Evolutionary conservation across 2,797 vertebrate genomes (phyloP), one percentile per base, ranked within the genome.

Genomic region (Melanotaenia pygmaea): DNA sequence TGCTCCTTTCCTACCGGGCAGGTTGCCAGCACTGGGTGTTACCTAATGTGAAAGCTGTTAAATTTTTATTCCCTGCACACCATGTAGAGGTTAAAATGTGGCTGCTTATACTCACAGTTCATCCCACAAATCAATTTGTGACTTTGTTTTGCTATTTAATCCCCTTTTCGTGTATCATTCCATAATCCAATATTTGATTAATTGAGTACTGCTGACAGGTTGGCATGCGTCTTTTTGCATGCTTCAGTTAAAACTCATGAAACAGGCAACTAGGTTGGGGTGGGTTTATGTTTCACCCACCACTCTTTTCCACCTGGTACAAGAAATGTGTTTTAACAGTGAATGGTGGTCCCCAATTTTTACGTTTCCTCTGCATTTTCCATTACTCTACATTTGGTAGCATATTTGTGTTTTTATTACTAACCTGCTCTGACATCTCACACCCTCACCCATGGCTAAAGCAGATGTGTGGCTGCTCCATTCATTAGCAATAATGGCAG

Each of bases 401-500:
- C 63, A 60, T 76, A 35, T 47, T 57, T 63, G 63, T 67, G 68
- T 78, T 85, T 78, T 70, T 70, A 45, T 56, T 56, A 65, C 67
- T 72, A 86, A 72, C 78, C 76, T 74, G 70, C 40, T 62, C 62
- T 54, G 58, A 65, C 68, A 60, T 53, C 35, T 26, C 30, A 20
- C 61, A 32, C 24, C 54, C 40, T 28, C 50, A 47, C 64, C 67
- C 66, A 72, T 68, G 45, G 69, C 61, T 63, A 54, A 72, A 83
- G 74, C 80, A 77, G 81, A 84, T 76, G 81, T 80, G 45, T 24
- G 65, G 22, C 87, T 79, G 82, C 78, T 90, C 37, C 61, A 35
- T 56, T 54, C 77, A 87, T 87, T 82, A 84, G 66, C 54, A 74
- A 20, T 38, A 69, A 83, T 26, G 45, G 38, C 59, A 35, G 60